These are phyloP conservation scores for Zapus hudsonius DNA, from an alignment of 2,113 vertebrate genomes.

Conservation along the genomic window DNA sequence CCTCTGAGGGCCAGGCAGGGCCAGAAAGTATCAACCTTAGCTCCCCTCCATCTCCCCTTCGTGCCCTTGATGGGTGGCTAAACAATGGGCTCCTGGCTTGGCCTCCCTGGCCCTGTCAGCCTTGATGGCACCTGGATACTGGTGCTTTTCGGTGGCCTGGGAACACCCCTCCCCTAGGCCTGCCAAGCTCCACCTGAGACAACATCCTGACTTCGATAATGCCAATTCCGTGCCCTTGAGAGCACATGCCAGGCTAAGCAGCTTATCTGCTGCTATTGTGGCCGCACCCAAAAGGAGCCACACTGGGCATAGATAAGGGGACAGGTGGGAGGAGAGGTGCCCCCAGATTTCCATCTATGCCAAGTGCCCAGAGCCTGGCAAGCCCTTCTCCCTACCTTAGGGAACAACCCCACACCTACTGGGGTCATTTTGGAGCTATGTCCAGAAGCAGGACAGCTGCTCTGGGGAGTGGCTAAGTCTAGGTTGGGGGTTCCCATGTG, in stretches of 20 bases:
- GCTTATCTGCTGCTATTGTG: not conserved
- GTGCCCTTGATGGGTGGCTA: rapidly evolving
- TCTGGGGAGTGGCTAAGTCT: rapidly evolving
- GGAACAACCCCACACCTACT: not conserved
- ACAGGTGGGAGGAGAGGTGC: not conserved
- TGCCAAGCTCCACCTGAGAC: constrained; percentile 60
- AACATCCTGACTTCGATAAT: constrained; percentile 71
- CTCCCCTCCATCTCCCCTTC: rapidly evolving
- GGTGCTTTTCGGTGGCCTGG: not conserved
- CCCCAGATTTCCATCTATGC: not conserved
- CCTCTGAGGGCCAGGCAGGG: too few species aligned
- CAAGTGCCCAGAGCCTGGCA: rapidly evolving
- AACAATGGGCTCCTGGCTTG: not conserved
- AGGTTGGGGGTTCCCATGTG: rapidly evolving
- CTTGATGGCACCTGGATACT: not conserved
- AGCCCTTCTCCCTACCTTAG: not conserved
- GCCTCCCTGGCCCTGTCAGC: rapidly evolving
- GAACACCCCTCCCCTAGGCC: not conserved
- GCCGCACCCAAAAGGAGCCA: not conserved
- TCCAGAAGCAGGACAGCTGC: not conserved
- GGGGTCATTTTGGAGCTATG: not conserved
- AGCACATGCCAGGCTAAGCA: not conserved
- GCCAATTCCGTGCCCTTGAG: rapidly evolving
- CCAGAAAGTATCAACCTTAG: rapidly evolving
- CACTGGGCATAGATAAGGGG: not conserved